A percentile compares a stretch with the other conserved stretches of the same genome.
These are phyloP conservation scores for Eumeta japonica DNA, from an alignment of 1,140 invertebrate species.

Conservation along the genomic window DNA sequence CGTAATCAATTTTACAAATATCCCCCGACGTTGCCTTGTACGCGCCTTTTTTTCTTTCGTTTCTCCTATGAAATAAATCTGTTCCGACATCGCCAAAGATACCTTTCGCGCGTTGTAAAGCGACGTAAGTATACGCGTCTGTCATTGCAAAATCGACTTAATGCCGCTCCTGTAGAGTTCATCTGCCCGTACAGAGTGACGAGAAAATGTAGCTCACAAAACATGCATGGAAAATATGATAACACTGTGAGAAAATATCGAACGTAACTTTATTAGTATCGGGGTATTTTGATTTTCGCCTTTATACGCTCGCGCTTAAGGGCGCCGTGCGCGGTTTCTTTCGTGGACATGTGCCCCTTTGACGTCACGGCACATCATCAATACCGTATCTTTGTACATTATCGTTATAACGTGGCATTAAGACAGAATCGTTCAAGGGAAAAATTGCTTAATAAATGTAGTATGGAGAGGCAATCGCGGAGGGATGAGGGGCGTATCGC, in stretches of 20 bases:
- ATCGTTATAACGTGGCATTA: constrained; percentile 43
- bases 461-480: background rate
- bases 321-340: constrained; percentile 13
- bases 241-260: constrained; percentile 39
- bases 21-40: constrained; percentile 21
- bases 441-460: constrained; percentile 47
- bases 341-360: too few species aligned
- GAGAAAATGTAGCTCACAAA: too few species aligned
- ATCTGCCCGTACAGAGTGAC: too few species aligned
- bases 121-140: too few species aligned
- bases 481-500: too few species aligned
- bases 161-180: too few species aligned
- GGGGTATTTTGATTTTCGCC: constrained; percentile 4
- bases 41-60: constrained; percentile 22
- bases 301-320: constrained; percentile 5
- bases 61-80: constrained; percentile 32
- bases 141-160: too few species aligned
- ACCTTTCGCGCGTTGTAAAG: background rate
- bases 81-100: constrained; percentile 13
- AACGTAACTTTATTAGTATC: constrained; percentile 37
- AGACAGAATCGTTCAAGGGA: constrained; percentile 39
- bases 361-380: too few species aligned
- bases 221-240: constrained; percentile 35
- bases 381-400: constrained; percentile 39
- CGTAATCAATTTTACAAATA: constrained; percentile 55